These are phyloP conservation scores for Drosophila quasianomalipes DNA, from an alignment of 2,888 invertebrate species.

Conservation along the genomic window DNA sequence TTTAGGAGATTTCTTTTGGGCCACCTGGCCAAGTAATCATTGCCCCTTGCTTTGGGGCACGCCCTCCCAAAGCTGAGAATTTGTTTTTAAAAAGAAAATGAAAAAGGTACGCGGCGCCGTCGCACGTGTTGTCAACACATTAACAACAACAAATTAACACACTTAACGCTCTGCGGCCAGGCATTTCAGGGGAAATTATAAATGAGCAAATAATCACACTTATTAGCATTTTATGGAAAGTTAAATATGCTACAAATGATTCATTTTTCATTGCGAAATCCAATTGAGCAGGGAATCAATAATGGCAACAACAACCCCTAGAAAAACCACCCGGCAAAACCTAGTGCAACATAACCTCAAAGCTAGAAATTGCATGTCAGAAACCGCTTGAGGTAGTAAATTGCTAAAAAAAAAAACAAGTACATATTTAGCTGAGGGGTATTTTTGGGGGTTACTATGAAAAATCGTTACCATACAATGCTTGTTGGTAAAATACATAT, in stretches of 20 bases:
- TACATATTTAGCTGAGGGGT: slow-evolving; percentile 7
- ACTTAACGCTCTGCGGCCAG: slow-evolving; percentile 53
- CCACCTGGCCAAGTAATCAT: slow-evolving; percentile 26
- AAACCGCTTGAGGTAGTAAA: slow-evolving; percentile 66
- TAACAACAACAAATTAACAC: slow-evolving; percentile 50
- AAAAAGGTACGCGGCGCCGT: slow-evolving; percentile 29
- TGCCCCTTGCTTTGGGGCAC: slow-evolving; percentile 44
- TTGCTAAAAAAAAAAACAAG: slow-evolving; percentile 30
- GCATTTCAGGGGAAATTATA: not conserved
- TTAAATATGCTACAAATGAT: not conserved
- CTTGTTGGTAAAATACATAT: slow-evolving; percentile 19
- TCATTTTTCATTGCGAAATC: not conserved
- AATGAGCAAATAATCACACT: slow-evolving; percentile 14
- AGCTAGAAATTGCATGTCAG: slow-evolving; percentile 41
- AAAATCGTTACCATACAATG: slow-evolving; percentile 18
- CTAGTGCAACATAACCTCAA: slow-evolving; percentile 63
- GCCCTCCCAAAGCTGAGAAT: slow-evolving; percentile 47
- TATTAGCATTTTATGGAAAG: not conserved
- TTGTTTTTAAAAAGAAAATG: slow-evolving; percentile 55
- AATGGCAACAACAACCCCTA: slow-evolving; percentile 30
- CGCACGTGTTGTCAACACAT: slow-evolving; percentile 67
- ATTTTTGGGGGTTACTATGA: slow-evolving; percentile 41
- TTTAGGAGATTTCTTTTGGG: slow-evolving; percentile 37
- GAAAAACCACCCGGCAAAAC: slow-evolving; percentile 34
- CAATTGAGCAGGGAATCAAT: slow-evolving; percentile 34